Evolutionary conservation across 2,797 vertebrate species (phyloP), one percentile per base, ranked within the genome.

Genomic region (Diplodus puntazzo): DNA sequence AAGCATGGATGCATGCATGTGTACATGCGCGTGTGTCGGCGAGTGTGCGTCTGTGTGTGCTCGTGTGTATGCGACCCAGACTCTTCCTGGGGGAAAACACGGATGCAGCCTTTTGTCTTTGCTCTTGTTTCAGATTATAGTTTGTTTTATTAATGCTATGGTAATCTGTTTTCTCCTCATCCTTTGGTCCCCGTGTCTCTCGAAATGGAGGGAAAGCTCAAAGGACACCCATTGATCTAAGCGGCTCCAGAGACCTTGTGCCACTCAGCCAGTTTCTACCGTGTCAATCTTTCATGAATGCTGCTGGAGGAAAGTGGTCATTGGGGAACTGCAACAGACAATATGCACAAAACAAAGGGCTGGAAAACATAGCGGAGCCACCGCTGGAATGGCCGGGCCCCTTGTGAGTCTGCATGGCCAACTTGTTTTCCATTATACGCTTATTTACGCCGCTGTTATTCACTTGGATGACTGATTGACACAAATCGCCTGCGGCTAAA

Each of bases 71-170:
- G 68, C 59, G 50, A 63, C 66, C 20, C 76, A 81, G 79, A 81
- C 63, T 86, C 73, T 74, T 92, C 90, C 90, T 80, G 55, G 58
- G 92, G 91, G 87, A 84, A 86, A 91, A 90, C 89, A 90, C 14
- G 80, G 88, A 90, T 86, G 75, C 88, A 82, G 82, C 81, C 90
- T 88, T 94, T 93, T 93, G 92, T 93, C 88, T 90, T 90, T 71
- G 82, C 81, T 88, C 88, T 86, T 93, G 92, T 92, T 89, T 91
- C 87, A 89, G 91, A 94, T 94, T 94, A 92, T 82, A 79, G 82
- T 92, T 91, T 93, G 90, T 90, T 94, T 93, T 94, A 92, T 93
- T 92, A 94, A 94, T 93, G 91, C 79, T 88, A 92, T 92, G 92
- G 81, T 93, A 94, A 94, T 94, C 86, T 79, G 70, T 63, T 84